Conservation (phyloP, 2,113 vertebrate genomes). For the Hipposideros armiger region DNA sequence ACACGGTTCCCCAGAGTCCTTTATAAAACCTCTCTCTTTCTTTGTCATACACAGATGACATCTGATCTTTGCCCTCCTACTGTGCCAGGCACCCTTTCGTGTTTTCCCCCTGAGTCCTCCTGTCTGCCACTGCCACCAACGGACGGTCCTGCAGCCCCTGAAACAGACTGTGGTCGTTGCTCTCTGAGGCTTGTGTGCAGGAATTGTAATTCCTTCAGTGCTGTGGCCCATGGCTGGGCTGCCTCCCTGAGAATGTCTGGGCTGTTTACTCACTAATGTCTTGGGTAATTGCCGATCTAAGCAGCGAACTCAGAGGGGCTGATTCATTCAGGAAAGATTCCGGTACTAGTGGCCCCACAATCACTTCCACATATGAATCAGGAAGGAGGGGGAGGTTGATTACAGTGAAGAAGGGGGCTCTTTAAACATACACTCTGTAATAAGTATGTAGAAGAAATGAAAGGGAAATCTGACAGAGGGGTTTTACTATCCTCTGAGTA, state of each 20-base stretch:
- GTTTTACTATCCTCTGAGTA: neutral
- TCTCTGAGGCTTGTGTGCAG: neutral
- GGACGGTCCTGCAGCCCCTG: neutral
- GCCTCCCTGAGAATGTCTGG: neutral
- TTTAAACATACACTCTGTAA: conserved; percentile 49
- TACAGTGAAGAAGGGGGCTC: conserved; percentile 46
- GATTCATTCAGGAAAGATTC: conserved; percentile 33
- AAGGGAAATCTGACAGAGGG: conserved; percentile 46
- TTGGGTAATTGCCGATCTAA: neutral
- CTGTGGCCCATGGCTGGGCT: neutral
- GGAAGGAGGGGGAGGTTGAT: conserved; percentile 56
- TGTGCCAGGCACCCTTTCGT: neutral
- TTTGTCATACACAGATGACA: neutral
- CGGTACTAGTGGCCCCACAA: neutral
- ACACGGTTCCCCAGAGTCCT: neutral
- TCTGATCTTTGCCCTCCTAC: neutral
- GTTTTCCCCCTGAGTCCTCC: neutral
- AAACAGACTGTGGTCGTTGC: neutral
- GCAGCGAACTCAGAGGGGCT: neutral
- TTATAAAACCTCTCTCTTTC: neutral
- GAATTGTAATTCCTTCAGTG: conserved; percentile 7
- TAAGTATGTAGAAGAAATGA: conserved; percentile 52
- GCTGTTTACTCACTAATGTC: conserved; percentile 9
- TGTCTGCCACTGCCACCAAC: neutral
- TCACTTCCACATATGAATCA: conserved; percentile 58